Evolutionary conservation across 2,113 vertebrate genomes (phyloP), one percentile per base, ranked within the genome.

Genomic region (Rallus limicola): DNA sequence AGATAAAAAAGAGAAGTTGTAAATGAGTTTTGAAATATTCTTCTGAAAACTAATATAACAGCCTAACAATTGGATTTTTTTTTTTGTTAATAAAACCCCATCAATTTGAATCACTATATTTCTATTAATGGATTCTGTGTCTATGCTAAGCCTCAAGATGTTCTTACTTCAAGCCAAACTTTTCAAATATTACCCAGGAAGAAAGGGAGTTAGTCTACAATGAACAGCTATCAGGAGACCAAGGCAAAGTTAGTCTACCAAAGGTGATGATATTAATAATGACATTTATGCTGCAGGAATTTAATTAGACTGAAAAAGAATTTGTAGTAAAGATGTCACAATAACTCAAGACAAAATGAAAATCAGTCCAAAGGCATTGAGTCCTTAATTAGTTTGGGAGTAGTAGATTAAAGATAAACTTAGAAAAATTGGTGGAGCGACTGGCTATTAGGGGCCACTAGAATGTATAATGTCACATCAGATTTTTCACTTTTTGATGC

Each of bases 271-370:
- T 91, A 97, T 95, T 92, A 94, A 93, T 87, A 94, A 97, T 83
- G 91, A 91, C 96, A 95, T 89, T 96, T 72, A 59, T 95, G 88
- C 91, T 91, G 74, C 93, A 96, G 75, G 90, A 95, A 92, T 94
- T 96, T 95, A 96, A 97, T 97, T 95, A 95, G 93, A 86, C 91
- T 86, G 86, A 52, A 92, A 90, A 96, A 70, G 90, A 81, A 93
- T 78, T 95, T 93, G 92, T 95, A 83, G 83, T 83, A 82, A 95
- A 95, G 91, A 91, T 93, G 93, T 91, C 94, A 90, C 86, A 94
- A 88, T 83, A 93, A 70, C 78, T 97, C 91, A 92, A 77, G 95
- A 95, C 91, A 93, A 96, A 94, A 88, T 82, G 82, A 93, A 95
- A 95, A 93, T 55, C 92, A 63, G 91, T 85, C 88, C 71, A 72